phyloP scores from a whole-genome alignment of 2,113 vertebrate species.

The Leiothrix lutea region DNA sequence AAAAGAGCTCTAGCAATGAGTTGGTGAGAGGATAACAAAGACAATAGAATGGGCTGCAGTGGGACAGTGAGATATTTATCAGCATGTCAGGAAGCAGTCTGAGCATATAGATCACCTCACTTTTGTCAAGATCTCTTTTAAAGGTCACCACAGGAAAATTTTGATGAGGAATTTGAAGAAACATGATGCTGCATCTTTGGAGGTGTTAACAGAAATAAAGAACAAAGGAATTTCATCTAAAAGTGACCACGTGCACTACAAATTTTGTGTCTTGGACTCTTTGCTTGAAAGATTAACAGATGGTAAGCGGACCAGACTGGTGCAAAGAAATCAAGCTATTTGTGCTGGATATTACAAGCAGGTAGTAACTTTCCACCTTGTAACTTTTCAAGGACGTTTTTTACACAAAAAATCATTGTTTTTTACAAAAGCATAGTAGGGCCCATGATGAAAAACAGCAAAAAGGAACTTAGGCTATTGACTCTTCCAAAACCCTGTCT shows the following conservation, averaged over 20 bases:
- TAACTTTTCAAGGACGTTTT: neutral
- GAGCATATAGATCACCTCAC: neutral
- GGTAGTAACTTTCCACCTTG: neutral
- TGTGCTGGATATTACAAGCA: neutral
- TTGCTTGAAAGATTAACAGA: neutral
- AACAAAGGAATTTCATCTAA: neutral
- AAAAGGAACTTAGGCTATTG: neutral
- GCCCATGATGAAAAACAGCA: neutral
- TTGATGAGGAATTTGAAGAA: neutral
- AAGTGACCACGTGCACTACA: neutral
- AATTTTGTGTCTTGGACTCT: neutral
- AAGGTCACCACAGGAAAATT: neutral
- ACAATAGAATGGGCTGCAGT: neutral
- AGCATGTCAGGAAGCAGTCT: neutral
- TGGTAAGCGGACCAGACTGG: neutral
- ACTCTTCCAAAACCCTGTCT: neutral
- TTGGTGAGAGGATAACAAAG: neutral
- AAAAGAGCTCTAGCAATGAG: neutral
- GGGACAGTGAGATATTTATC: neutral
- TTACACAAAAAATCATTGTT: neutral
- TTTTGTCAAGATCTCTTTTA: neutral
- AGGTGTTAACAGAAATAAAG: neutral
- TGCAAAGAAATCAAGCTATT: neutral
- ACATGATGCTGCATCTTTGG: neutral
- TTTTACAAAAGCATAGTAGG: neutral